These are phyloP conservation scores for Pissodes strobi DNA, from an alignment of 1,140 invertebrate genomes.

Conservation along the genomic window DNA sequence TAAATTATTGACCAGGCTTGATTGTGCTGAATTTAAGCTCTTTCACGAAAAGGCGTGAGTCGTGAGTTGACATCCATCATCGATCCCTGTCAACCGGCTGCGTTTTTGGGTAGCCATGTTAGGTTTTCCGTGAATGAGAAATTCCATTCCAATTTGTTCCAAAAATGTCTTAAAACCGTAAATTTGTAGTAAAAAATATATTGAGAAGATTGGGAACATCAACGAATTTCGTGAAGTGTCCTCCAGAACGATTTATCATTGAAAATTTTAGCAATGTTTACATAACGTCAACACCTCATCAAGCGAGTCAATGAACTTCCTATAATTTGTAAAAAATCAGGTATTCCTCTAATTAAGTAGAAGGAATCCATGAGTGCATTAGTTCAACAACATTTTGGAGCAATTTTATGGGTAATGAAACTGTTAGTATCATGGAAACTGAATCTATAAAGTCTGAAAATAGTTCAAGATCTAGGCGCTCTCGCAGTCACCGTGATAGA, in stretches of 20 bases:
- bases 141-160: conserved; percentile 5
- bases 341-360: neutral
- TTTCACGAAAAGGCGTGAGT: neutral
- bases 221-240: neutral
- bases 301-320: conserved; percentile 31
- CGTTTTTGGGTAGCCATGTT: conserved; percentile 20
- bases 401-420: conserved; percentile 53
- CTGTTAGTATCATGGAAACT: conserved; percentile 62
- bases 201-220: neutral
- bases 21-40: no score
- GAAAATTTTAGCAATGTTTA: conserved; percentile 31
- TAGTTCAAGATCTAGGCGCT: conserved; percentile 63
- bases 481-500: conserved; percentile 60
- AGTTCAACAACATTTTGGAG: neutral
- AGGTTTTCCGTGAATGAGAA: conserved; percentile 7
- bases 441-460: conserved; percentile 67
- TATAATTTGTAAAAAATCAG: conserved; percentile 19
- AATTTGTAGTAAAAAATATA: conserved; percentile 15
- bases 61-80: conserved; percentile 18
- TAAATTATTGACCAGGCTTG: no score
- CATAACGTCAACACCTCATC: conserved; percentile 31
- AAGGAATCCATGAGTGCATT: conserved; percentile 20
- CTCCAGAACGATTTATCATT: conserved; percentile 10
- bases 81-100: conserved; percentile 29
- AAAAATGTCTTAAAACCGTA: conserved; percentile 11